Evolutionary conservation across 2,888 invertebrate species (phyloP).

Genomic region (Drosophila mimetica): DNA sequence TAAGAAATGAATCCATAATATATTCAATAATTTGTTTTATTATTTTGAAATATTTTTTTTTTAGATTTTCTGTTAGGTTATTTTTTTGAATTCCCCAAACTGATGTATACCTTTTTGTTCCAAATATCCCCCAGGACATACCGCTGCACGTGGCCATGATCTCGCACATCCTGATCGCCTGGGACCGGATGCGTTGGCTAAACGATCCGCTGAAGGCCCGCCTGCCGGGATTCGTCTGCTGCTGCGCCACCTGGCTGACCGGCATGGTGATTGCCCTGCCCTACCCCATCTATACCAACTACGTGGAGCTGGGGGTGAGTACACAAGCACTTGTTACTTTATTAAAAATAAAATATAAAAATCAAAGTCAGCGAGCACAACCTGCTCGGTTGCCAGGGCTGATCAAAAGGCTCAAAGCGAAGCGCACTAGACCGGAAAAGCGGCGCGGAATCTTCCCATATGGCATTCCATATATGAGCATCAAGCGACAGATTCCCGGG

Average conservation of each 20-base stretch:
- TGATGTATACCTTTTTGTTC: no score
- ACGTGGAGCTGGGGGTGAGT: constrained; percentile 89
- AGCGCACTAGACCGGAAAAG: constrained; percentile 65
- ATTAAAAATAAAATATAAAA: constrained; percentile 6
- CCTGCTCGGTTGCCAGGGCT: constrained; percentile 10
- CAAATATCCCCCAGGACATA: constrained; percentile 86
- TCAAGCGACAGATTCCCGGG: constrained; percentile 1
- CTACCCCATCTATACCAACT: constrained; percentile 90
- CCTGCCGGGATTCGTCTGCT: constrained; percentile 88
- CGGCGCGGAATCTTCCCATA: constrained; percentile 36
- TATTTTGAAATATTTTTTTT: no score
- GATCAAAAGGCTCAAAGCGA: constrained; percentile 55
- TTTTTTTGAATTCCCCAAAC: no score
- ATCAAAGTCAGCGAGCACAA: neutral
- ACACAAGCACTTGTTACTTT: constrained; percentile 2
- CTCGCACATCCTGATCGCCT: constrained; percentile 88
- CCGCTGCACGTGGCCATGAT: constrained; percentile 89
- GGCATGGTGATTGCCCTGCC: constrained; percentile 90
- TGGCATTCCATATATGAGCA: neutral
- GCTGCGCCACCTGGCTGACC: constrained; percentile 89
- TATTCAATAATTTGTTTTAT: no score
- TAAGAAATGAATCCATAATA: no score
- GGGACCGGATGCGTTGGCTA: constrained; percentile 88
- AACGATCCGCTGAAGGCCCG: constrained; percentile 88
- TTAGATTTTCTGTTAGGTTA: no score